Percentiles rank a stretch among this genome's conserved stretches.
Evolutionary conservation across 2,888 invertebrate species (phyloP).

Genomic region (Thymelicus lineola): DNA sequence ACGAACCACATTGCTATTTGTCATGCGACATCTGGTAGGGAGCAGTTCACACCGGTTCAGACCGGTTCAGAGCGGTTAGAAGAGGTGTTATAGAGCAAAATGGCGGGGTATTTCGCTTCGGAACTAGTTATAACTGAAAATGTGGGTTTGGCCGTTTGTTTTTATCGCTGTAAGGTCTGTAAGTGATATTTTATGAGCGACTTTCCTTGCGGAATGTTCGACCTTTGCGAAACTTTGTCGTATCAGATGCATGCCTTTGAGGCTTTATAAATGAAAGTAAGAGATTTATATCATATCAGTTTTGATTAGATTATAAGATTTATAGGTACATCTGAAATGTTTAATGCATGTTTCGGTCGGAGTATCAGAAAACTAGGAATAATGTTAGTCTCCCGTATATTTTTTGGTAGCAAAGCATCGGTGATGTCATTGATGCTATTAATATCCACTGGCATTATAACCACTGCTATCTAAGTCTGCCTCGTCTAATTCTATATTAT

Average conservation of each 20-base stretch:
- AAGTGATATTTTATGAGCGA: slow-evolving; percentile 37
- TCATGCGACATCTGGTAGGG: slow-evolving; percentile 68
- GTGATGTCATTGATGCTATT: too few species aligned
- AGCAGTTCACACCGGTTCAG: slow-evolving; percentile 63
- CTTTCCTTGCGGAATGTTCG: slow-evolving; percentile 19
- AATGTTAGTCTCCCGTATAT: too few species aligned
- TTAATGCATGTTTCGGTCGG: too few species aligned
- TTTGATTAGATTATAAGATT: too few species aligned
- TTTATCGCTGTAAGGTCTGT: slow-evolving; percentile 49
- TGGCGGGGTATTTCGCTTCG: slow-evolving; percentile 45
- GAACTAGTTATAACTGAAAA: slow-evolving; percentile 52
- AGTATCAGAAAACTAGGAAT: too few species aligned
- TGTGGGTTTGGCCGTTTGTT: slow-evolving; percentile 50
- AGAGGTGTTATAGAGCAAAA: slow-evolving; percentile 43
- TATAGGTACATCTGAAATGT: too few species aligned
- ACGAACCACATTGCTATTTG: slow-evolving; percentile 69
- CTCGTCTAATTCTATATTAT: too few species aligned
- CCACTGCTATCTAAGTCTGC: too few species aligned
- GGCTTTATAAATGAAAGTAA: neutral
- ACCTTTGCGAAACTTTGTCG: slow-evolving; percentile 14
- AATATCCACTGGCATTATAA: too few species aligned
- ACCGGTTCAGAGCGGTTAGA: slow-evolving; percentile 50
- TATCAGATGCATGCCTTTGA: slow-evolving; percentile 7
- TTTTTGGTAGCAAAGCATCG: too few species aligned
- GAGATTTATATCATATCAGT: neutral